Evolutionary conservation across 2,888 invertebrate genomes (phyloP), one percentile per base, ranked within the genome.

Genomic region (Nomada ferruginata): DNA sequence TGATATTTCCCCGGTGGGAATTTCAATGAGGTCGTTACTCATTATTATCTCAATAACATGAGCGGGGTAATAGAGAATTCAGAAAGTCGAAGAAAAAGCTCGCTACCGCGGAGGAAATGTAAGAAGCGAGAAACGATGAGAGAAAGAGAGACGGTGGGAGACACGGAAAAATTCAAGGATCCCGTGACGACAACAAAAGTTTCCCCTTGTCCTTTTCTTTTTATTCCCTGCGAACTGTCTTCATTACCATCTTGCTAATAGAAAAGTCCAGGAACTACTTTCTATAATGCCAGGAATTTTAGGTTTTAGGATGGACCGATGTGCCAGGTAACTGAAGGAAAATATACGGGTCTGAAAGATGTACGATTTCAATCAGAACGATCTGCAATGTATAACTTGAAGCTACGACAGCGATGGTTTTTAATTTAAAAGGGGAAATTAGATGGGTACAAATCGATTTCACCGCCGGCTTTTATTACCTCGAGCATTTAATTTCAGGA

Each of bases 31-130:
- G 53, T 59, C n/a, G 59, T 81, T 73, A 72, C 63, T 81, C 81
- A 80, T 72, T 72, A 80, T 79, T 81, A 81, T 74, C 74, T 69
- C 69, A 63, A 80, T 80, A 72, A 79, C 63, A 47, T 3, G 26
- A 4, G 2, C 20, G 52, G 9, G 36, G 18, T 23, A 4, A 20
- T 0, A 50, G 18, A 5, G 61, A 20, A 29, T 23, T 72, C n/a
- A n/a, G 59, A 66, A 66, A 74, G 59, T 66, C 42, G 47, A 59
- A 23, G 61, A 36, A 23, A 20, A 59, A 60, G n/a, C 59, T 55
- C n/a, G 36, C 44, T 23, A 13, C 10, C 13, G 57, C 20, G 7
- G 10, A 64, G 18, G 36, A 0, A 18, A 47, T 2, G 47, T 23
- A 4, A 11, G 42, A 36, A 66, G 42, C 10, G 29, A 15, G 55